Evolutionary conservation across 2,888 invertebrate species (phyloP).

Genomic region (Clanis bilineata): DNA sequence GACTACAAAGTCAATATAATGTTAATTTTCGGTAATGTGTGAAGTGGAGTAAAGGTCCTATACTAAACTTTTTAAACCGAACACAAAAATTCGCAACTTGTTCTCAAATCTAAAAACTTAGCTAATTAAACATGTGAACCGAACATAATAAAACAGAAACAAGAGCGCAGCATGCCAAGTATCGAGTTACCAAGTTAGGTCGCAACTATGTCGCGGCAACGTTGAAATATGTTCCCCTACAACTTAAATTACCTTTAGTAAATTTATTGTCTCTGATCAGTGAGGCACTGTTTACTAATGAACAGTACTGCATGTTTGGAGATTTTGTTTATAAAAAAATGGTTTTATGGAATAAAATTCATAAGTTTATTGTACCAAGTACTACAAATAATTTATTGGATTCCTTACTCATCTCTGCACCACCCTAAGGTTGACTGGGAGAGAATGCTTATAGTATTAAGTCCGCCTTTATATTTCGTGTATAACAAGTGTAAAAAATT

Average conservation of each 20-base stretch:
- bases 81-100: neutral
- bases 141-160: constrained; percentile 6
- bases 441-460: too few relatives aligned
- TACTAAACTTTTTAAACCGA: too few relatives aligned
- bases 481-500: too few relatives aligned
- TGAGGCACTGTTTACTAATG: neutral
- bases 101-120: neutral
- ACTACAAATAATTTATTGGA: too few relatives aligned
- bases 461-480: too few relatives aligned
- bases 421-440: too few relatives aligned
- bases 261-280: constrained; percentile 18
- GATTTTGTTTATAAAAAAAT: neutral
- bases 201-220: neutral
- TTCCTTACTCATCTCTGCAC: too few relatives aligned
- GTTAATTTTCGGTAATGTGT: too few relatives aligned
- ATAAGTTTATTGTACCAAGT: too few relatives aligned
- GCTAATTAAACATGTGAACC: constrained; percentile 5
- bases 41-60: too few relatives aligned
- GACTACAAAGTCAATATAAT: too few relatives aligned
- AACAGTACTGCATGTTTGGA: neutral
- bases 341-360: too few relatives aligned
- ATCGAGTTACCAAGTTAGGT: neutral
- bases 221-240: constrained; percentile 18
- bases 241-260: constrained; percentile 22
- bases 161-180: neutral